Conservation (phyloP, 2,888 invertebrate genomes). For the Lycia hirtaria region DNA sequence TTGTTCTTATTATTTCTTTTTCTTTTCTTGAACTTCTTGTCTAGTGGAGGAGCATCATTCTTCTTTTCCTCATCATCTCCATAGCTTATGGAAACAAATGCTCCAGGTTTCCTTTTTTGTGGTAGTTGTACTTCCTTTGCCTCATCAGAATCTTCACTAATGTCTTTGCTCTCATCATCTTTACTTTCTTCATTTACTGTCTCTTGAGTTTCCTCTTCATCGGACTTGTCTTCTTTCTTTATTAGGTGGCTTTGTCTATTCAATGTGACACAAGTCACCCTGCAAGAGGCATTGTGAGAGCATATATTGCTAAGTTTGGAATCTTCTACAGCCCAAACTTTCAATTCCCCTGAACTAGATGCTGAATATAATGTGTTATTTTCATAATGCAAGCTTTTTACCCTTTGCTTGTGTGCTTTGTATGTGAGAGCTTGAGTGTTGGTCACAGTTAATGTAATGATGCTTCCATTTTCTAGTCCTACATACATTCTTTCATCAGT, state of each 20-base stretch:
- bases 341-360: conserved; percentile 92
- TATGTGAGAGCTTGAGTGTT: conserved; percentile 76
- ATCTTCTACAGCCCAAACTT: conserved; percentile 87
- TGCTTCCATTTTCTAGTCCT: conserved; percentile 91
- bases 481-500: conserved; percentile 87
- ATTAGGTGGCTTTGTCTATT: conserved; percentile 76
- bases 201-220: conserved; percentile 47
- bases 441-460: conserved; percentile 85
- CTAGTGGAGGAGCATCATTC: conserved; percentile 51
- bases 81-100: conserved; percentile 74
- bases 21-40: conserved; percentile 70
- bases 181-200: conserved; percentile 46
- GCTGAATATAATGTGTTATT: conserved; percentile 88
- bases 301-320: conserved; percentile 82
- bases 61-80: conserved; percentile 56
- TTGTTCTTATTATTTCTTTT: conserved; percentile 68
- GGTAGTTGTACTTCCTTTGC: conserved; percentile 41
- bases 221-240: conserved; percentile 68
- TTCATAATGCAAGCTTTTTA: conserved; percentile 87
- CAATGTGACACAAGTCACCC: conserved; percentile 90
- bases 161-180: conserved; percentile 45
- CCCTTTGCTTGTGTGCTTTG: conserved; percentile 87
- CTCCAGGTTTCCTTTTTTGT: conserved; percentile 68
- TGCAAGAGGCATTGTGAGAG: conserved; percentile 87
- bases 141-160: conserved; percentile 57